Evolutionary conservation across 2,888 invertebrate species (phyloP).

Genomic region (Noctuana brunneofusca): DNA sequence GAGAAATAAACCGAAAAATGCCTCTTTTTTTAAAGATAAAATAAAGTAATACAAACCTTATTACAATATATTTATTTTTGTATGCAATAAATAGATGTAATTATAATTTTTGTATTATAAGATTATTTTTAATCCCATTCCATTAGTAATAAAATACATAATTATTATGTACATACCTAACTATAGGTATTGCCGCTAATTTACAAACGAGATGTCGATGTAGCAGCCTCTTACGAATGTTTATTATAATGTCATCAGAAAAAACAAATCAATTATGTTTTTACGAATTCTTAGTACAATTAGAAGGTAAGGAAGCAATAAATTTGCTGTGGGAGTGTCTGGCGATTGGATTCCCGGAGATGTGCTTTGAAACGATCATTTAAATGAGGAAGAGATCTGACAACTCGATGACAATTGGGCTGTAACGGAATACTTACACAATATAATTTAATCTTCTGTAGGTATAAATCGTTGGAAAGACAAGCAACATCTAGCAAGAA

Average conservation of each 20-base stretch:
- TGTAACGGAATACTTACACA: slow-evolving; percentile 8
- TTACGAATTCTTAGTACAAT: slow-evolving; percentile 59
- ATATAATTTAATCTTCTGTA: not conserved
- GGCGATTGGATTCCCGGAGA: slow-evolving; percentile 68
- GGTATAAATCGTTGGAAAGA: too few species aligned
- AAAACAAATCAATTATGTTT: slow-evolving; percentile 30
- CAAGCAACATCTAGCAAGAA: too few species aligned
- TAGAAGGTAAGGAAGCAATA: slow-evolving; percentile 69
- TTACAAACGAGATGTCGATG: not conserved
- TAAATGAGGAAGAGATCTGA: slow-evolving; percentile 57
- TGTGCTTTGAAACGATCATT: slow-evolving; percentile 56
- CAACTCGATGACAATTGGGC: slow-evolving; percentile 51
- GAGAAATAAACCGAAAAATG: too few species aligned
- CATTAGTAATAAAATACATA: not conserved
- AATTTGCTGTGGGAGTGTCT: slow-evolving; percentile 69
- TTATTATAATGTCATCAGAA: not conserved
- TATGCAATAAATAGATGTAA: too few species aligned
- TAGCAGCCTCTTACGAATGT: not conserved
- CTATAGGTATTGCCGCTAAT: not conserved
- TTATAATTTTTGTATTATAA: too few species aligned
- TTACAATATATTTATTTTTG: too few species aligned
- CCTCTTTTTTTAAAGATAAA: too few species aligned
- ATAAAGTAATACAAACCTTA: too few species aligned
- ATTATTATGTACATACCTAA: not conserved
- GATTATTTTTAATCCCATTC: too few species aligned